Evolutionary conservation across 2,113 vertebrate genomes (phyloP), one percentile per base, ranked within the genome.

Genomic region (Lichenostomus cassidix): DNA sequence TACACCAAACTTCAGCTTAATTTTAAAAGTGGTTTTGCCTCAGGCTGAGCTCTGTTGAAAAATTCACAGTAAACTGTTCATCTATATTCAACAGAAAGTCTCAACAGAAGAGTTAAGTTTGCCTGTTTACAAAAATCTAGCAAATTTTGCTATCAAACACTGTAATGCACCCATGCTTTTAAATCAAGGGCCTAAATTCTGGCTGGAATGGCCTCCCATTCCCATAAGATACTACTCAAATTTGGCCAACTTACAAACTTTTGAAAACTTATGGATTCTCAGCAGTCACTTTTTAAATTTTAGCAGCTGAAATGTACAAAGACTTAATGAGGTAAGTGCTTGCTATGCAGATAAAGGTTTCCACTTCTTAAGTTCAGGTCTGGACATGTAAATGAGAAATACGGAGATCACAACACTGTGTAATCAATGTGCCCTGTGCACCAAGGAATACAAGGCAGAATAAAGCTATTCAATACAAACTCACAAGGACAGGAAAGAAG

Each of bases 341-440:
- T 41, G 33, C 46, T 46, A 49, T 23, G 42, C 31, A 91, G 41
- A 53, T 23, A 17, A 42, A 71, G 16, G 20, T 28, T 49, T 56
- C 21, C 5, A 24, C 25, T 70, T 16, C 4, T 10, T 49, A 31
- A 39, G 5, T 75, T 79, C 60, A 50, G 1, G 8, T 42, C 58
- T 50, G 37, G 58, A 80, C 64, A 75, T 1, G 2, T 28, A 27
- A 83, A 68, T 49, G 8, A 84, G 60, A 93, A 83, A 75, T 5
- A 41, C 0, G 11, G 20, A 19, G 18, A 33, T 12, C 1, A 5
- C 22, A 13, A 4, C 33, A 20, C 11, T 31, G 13, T 21, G 18
- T 65, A 37, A 71, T 50, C 60, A 53, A 9, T 7, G 15, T 8
- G 13, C 8, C 6, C 22, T 7, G 14, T 22, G 24, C 25, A 44